These are phyloP conservation scores for Actinopyga echinites DNA, from an alignment of 53 echinoderm and acorn worm species.

Conservation along the genomic window DNA sequence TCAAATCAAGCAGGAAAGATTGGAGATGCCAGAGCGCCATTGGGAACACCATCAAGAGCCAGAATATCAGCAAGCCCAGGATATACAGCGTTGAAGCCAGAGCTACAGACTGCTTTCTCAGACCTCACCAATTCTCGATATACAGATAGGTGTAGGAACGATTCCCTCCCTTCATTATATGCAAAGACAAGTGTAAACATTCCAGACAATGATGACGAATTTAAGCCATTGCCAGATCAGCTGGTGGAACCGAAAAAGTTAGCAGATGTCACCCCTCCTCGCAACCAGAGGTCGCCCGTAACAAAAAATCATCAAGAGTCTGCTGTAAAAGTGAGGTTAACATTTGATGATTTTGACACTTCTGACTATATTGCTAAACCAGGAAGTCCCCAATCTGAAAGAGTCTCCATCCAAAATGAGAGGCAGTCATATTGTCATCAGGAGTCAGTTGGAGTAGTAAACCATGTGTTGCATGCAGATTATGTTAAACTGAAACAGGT, in stretches of 20 bases:
- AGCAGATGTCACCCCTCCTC: conserved; percentile 52
- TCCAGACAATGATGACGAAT: conserved; percentile 47
- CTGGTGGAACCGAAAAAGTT: conserved; percentile 49
- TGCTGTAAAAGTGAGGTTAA: neutral
- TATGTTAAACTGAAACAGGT: too few relatives aligned
- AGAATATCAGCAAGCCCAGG: neutral
- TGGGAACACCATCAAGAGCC: too few relatives aligned
- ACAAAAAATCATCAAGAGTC: neutral
- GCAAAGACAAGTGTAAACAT: neutral
- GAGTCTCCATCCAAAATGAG: neutral
- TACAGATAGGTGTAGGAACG: too few relatives aligned
- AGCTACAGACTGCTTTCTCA: neutral
- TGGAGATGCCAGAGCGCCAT: too few relatives aligned
- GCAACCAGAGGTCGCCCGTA: neutral
- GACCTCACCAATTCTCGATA: neutral
- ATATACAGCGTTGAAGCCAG: neutral
- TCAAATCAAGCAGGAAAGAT: too few relatives aligned
- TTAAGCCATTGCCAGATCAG: conserved; percentile 51
- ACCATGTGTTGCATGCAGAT: neutral
- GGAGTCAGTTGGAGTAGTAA: neutral
- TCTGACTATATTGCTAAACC: too few relatives aligned
- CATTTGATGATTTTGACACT: neutral
- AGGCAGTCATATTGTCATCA: neutral
- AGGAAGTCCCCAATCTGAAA: neutral
- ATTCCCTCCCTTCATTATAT: neutral